A percentile compares a stretch with the other conserved stretches of the same genome.
Evolutionary conservation across 2,888 invertebrate genomes (phyloP).

Genomic region (Cephus spinipes): DNA sequence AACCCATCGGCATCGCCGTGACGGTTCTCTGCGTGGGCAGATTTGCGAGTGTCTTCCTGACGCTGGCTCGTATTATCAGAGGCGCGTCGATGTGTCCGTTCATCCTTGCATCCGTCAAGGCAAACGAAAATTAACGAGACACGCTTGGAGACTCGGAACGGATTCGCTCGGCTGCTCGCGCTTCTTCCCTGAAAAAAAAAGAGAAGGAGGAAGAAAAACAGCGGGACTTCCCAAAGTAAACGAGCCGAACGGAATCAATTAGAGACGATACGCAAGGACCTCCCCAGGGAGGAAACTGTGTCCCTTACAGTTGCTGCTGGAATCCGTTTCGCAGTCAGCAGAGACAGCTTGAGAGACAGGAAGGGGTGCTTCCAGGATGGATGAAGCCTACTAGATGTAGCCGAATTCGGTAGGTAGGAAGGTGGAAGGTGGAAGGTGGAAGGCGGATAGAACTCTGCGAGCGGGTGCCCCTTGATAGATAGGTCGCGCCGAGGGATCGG

Average conservation of each 20-base stretch:
- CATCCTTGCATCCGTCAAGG: slow-evolving; percentile 13
- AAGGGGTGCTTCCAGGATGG: too few species aligned
- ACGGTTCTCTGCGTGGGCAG: too few species aligned
- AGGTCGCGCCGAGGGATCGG: slow-evolving; percentile 34
- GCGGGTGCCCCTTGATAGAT: slow-evolving; percentile 41
- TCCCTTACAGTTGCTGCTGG: too few species aligned
- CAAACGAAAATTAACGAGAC: slow-evolving; percentile 37
- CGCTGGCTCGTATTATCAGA: too few species aligned
- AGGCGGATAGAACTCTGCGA: slow-evolving; percentile 28
- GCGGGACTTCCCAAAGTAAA: slow-evolving; percentile 20
- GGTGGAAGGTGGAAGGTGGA: slow-evolving; percentile 22
- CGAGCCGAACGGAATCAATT: slow-evolving; percentile 39
- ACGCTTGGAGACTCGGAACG: slow-evolving; percentile 17
- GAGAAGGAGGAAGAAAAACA: slow-evolving; percentile 16
- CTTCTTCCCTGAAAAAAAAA: too few species aligned
- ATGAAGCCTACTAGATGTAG: too few species aligned
- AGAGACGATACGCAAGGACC: slow-evolving; percentile 21
- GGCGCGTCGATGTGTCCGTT: too few species aligned
- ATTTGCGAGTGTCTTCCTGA: too few species aligned
- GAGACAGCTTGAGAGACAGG: too few species aligned
- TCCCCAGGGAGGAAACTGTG: slow-evolving; percentile 6
- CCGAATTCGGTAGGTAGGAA: not conserved
- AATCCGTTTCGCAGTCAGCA: too few species aligned
- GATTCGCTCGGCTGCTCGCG: slow-evolving; percentile 11
- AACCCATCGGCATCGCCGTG: too few species aligned